phyloP scores from a whole-genome alignment of 1,140 invertebrate genomes.

The Maniola jurtina region DNA sequence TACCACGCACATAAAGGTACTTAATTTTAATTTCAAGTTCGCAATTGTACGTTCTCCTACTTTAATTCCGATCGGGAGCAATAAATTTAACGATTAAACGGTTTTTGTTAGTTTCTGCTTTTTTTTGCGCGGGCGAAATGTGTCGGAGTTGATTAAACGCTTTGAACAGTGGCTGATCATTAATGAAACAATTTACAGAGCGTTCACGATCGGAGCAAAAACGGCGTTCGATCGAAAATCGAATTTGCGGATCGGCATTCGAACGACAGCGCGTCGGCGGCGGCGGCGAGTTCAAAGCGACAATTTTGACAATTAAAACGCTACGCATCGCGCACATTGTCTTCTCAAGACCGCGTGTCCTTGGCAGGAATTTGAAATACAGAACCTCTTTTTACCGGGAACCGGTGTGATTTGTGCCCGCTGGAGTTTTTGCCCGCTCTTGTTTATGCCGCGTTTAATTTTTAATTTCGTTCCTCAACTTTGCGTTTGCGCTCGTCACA shows the following conservation, averaged over 20 bases:
- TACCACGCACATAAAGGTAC: slow-evolving; percentile 1
- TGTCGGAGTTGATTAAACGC: slow-evolving; percentile 28
- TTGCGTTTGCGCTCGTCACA: slow-evolving; percentile 2
- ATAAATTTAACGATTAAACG: slow-evolving; percentile 25
- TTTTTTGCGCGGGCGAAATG: slow-evolving; percentile 19
- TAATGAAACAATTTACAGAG: slow-evolving; percentile 36
- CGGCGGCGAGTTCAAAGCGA: slow-evolving; percentile 57
- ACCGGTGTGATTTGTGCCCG: slow-evolving; percentile 51
- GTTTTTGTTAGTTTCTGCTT: background rate
- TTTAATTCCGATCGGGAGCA: slow-evolving; percentile 15
- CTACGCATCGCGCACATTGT: slow-evolving; percentile 58
- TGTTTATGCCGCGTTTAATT: slow-evolving; percentile 39
- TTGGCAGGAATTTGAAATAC: slow-evolving; percentile 63
- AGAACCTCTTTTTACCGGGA: slow-evolving; percentile 38
- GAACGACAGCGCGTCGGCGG: slow-evolving; percentile 29
- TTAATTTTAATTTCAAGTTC: slow-evolving; percentile 3
- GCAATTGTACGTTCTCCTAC: slow-evolving; percentile 21
- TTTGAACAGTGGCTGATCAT: slow-evolving; percentile 27
- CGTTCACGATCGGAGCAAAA: slow-evolving; percentile 27
- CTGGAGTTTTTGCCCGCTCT: slow-evolving; percentile 29
- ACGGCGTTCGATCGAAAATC: slow-evolving; percentile 36
- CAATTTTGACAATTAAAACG: slow-evolving; percentile 73
- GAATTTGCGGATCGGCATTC: slow-evolving; percentile 31
- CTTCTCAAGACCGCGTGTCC: slow-evolving; percentile 53
- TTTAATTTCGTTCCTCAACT: slow-evolving; percentile 22